A percentile compares a stretch with the other conserved stretches of the same genome.
Conservation (phyloP, 2,113 vertebrate species). For the Crocuta crocuta region DNA sequence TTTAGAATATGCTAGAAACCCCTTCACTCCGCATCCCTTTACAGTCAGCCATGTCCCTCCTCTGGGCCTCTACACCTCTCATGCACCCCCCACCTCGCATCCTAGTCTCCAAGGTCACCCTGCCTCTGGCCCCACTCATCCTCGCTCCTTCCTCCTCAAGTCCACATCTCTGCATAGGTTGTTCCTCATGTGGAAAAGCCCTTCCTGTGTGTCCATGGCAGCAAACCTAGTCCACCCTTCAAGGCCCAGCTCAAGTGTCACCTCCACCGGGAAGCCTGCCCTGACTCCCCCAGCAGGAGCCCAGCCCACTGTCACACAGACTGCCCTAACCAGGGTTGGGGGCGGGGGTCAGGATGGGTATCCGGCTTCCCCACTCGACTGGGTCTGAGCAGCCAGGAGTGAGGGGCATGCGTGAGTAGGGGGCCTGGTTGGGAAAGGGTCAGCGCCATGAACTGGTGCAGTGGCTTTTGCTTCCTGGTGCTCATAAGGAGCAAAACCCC, state of each 20-base stretch:
- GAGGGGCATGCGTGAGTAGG: background rate
- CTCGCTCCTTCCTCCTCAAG: background rate
- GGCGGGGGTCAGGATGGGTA: no score
- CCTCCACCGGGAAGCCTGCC: background rate
- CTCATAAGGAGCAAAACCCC: background rate
- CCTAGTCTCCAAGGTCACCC: background rate
- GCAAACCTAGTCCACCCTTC: background rate
- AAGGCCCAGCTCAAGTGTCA: background rate
- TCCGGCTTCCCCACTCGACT: no score
- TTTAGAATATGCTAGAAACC: background rate
- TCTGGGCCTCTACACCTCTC: background rate
- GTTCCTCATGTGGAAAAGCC: background rate
- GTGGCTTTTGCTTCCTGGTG: background rate
- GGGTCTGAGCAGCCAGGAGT: background rate
- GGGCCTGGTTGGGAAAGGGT: background rate
- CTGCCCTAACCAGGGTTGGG: background rate
- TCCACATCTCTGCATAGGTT: background rate
- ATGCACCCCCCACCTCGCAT: background rate
- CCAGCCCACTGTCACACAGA: background rate
- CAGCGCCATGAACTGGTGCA: fast-evolving
- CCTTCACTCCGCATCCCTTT: background rate
- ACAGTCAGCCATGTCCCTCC: background rate
- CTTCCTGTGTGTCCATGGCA: background rate
- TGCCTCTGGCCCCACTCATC: no score
- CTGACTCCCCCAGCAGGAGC: background rate